Percentiles rank a stretch among this genome's conserved stretches.
phyloP scores from a whole-genome alignment of 2,113 vertebrate genomes.

The Recurvirostra avosetta region DNA sequence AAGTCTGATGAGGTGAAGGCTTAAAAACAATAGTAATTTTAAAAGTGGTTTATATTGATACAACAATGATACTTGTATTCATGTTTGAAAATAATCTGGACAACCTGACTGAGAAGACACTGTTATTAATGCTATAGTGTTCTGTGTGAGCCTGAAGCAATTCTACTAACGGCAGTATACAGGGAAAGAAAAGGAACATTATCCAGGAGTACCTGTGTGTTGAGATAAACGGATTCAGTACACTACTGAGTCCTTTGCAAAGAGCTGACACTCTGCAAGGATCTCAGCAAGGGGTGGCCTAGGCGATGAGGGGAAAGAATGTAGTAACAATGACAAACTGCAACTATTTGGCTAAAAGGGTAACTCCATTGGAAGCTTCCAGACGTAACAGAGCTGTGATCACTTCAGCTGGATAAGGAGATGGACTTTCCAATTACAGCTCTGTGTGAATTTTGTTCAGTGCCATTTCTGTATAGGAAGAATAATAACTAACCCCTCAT shows the following conservation, averaged over 20 bases:
- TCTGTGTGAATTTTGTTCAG: background rate
- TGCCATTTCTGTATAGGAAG: background rate
- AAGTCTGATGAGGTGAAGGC: background rate
- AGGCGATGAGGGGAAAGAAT: background rate
- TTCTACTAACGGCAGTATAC: background rate
- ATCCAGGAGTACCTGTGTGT: background rate
- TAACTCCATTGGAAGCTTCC: background rate
- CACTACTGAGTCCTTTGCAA: background rate
- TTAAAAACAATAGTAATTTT: background rate
- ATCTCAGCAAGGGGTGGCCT: background rate
- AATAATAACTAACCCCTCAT: background rate
- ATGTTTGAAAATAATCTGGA: background rate
- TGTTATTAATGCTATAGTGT: rapidly evolving
- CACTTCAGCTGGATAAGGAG: background rate
- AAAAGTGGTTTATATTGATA: background rate
- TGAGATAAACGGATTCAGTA: too few relatives aligned
- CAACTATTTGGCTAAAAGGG: background rate
- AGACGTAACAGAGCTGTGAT: background rate
- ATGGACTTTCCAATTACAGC: background rate
- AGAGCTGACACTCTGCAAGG: background rate
- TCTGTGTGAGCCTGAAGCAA: background rate
- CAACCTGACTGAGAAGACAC: background rate
- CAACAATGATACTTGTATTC: background rate
- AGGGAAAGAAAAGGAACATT: background rate
- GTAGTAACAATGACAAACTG: background rate